Conservation (phyloP, 2,888 invertebrate genomes). For the Dasysyrphus albostriatus region DNA sequence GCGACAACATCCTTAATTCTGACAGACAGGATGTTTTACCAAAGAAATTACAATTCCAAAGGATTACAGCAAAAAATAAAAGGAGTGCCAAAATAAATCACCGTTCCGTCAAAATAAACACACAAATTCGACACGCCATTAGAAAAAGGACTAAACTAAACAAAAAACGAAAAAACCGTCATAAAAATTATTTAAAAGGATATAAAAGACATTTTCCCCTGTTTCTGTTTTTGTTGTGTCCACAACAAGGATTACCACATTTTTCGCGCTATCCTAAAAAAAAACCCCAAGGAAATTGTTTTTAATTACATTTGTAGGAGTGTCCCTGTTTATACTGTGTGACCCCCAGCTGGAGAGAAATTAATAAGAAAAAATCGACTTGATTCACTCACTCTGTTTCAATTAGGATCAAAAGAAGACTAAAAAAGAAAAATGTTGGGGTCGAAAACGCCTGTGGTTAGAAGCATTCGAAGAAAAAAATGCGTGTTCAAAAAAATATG, state of each 20-base stretch:
- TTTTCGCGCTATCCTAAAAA: constrained; percentile 9
- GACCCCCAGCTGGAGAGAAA: constrained; percentile 51
- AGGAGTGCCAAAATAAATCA: constrained; percentile 61
- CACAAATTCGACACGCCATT: constrained; percentile 60
- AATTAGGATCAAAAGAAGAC: constrained; percentile 63
- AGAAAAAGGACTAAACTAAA: constrained; percentile 36
- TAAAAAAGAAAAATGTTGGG: constrained; percentile 27
- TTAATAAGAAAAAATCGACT: constrained; percentile 66
- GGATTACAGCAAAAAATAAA: not conserved
- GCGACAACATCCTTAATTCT: constrained; percentile 56
- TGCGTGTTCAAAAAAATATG: constrained; percentile 56
- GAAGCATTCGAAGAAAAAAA: constrained; percentile 17
- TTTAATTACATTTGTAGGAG: constrained; percentile 63
- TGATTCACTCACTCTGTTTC: constrained; percentile 74
- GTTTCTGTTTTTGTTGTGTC: constrained; percentile 21
- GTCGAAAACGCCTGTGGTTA: constrained; percentile 43
- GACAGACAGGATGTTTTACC: constrained; percentile 33
- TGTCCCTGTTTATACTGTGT: not conserved
- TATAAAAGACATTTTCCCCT: constrained; percentile 34
- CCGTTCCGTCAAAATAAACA: constrained; percentile 60
- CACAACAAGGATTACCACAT: constrained; percentile 62
- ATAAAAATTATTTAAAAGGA: constrained; percentile 57
- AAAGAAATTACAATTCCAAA: constrained; percentile 12
- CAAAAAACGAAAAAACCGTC: constrained; percentile 1
- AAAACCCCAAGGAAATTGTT: constrained; percentile 56